Evolutionary conservation across 2,797 vertebrate genomes (phyloP).

Genomic region (Microhierax caerulescens): DNA sequence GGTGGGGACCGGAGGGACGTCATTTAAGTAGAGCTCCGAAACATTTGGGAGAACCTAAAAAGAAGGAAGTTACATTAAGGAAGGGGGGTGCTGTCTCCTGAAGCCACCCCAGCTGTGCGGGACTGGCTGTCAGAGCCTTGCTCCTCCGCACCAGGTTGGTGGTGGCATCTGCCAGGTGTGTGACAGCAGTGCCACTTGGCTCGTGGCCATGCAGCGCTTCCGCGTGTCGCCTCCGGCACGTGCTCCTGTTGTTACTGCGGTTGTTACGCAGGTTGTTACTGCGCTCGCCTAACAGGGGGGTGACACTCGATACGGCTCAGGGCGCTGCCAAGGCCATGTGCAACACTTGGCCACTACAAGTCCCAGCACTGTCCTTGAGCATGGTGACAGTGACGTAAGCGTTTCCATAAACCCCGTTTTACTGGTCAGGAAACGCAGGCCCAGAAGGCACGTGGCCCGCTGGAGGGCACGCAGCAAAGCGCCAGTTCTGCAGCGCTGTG

Average conservation of each 20-base stretch:
- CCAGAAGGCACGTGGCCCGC: not conserved
- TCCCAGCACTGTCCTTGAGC: not conserved
- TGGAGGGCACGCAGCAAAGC: not conserved
- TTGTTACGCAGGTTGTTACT: too few species aligned
- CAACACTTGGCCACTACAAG: not conserved
- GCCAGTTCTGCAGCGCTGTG: not conserved
- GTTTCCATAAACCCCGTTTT: not conserved
- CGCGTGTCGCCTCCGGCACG: rapidly evolving
- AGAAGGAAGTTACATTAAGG: not conserved
- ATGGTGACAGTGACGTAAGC: not conserved
- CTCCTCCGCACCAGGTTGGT: not conserved
- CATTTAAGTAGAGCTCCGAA: conserved; percentile 80
- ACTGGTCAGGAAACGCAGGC: not conserved
- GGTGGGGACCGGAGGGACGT: conserved; percentile 90
- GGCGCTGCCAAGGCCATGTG: not conserved
- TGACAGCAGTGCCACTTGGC: not conserved
- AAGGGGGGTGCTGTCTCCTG: rapidly evolving
- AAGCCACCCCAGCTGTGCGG: not conserved
- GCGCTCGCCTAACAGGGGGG: not conserved
- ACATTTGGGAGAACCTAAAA: conserved; percentile 87
- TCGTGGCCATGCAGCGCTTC: not conserved
- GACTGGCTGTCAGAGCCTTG: not conserved
- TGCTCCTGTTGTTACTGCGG: not conserved
- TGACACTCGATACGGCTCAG: not conserved
- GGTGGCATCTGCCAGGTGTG: not conserved